Percentiles rank a stretch among this genome's conserved stretches.
Evolutionary conservation across 2,888 invertebrate genomes (phyloP).

Genomic region (Tipula lateralis): DNA sequence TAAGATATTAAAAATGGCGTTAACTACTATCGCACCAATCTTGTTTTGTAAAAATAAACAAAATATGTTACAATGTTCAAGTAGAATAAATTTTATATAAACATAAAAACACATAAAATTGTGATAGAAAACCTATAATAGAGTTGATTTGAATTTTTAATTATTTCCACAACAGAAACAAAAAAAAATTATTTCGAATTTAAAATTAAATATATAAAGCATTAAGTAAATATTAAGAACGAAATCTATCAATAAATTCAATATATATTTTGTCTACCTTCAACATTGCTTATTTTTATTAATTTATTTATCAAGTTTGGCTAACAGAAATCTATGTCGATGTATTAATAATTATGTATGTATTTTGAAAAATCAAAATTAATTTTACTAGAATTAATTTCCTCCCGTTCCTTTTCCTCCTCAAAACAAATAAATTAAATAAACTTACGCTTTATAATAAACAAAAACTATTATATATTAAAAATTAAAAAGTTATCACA

Average conservation of each 20-base stretch:
- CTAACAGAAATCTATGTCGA: not conserved
- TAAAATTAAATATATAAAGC: not conserved
- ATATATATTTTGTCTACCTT: not conserved
- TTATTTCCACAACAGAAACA: not conserved
- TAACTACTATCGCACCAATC: not conserved
- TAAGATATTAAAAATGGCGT: not conserved
- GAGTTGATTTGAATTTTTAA: not conserved
- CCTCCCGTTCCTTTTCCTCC: not conserved
- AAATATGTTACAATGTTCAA: not conserved
- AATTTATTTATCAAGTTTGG: not conserved
- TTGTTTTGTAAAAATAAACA: not conserved
- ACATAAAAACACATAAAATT: not conserved
- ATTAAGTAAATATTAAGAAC: not conserved
- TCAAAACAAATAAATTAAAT: not conserved
- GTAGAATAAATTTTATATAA: not conserved
- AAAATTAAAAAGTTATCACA: not conserved
- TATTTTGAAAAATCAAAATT: not conserved
- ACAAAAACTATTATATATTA: not conserved
- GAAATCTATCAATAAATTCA: not conserved
- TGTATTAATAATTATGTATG: not conserved
- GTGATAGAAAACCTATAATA: not conserved
- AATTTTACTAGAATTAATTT: not conserved
- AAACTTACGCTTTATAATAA: not conserved
- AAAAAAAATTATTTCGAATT: not conserved
- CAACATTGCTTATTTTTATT: not conserved